Evolutionary conservation across 2,797 vertebrate species (phyloP).

Genomic region (Spheniscus humboldti): DNA sequence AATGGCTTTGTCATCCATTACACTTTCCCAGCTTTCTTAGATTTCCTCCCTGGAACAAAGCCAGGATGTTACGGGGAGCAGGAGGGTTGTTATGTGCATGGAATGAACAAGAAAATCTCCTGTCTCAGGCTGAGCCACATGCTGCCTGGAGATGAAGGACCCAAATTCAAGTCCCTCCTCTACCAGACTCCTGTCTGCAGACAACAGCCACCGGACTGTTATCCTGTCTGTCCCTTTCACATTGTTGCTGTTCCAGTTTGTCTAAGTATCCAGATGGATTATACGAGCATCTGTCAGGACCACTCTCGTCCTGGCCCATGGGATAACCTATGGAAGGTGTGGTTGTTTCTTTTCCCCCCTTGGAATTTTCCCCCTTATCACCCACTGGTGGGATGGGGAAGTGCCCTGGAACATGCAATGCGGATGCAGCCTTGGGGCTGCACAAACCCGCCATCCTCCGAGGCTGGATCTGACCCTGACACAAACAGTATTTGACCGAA

Average conservation of each 20-base stretch:
- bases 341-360: background rate
- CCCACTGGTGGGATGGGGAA: background rate
- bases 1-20: slow-evolving; percentile 40
- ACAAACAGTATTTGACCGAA: background rate
- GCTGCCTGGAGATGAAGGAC: background rate
- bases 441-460: background rate
- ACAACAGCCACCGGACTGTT: background rate
- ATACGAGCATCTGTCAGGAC: accelerated
- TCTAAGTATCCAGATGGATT: background rate
- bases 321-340: background rate
- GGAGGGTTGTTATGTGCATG: background rate
- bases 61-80: background rate
- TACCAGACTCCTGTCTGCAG: background rate
- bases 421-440: background rate
- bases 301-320: background rate
- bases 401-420: background rate
- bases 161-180: background rate
- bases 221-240: background rate
- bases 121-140: background rate
- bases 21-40: slow-evolving; percentile 28
- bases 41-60: slow-evolving; percentile 28
- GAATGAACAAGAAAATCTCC: slow-evolving; percentile 34
- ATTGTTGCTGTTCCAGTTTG: background rate
- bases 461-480: background rate
- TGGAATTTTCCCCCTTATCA: background rate